Evolutionary conservation across 2,888 invertebrate species (phyloP).

Genomic region (Brachyptera risi): DNA sequence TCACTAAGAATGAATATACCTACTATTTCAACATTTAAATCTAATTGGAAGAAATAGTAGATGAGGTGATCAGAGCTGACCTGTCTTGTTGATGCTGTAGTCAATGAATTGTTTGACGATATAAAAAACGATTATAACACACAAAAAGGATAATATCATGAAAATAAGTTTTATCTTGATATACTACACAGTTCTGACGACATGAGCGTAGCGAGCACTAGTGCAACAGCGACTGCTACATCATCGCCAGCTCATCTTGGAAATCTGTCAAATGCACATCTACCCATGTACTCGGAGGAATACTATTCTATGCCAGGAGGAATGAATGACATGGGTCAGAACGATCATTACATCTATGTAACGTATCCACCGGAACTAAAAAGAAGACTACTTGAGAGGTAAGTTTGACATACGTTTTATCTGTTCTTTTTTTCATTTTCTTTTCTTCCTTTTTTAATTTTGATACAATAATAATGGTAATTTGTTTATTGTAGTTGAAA

Average conservation of each 20-base stretch:
- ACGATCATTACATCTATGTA: slow-evolving; percentile 75
- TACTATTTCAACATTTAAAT: no score
- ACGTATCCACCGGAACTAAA: slow-evolving; percentile 84
- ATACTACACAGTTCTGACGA: slow-evolving; percentile 70
- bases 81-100: no score
- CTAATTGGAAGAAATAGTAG: no score
- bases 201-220: slow-evolving; percentile 62
- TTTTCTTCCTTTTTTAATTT: slow-evolving; percentile 36
- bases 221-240: slow-evolving; percentile 62
- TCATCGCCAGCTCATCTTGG: slow-evolving; percentile 58
- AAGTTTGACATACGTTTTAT: slow-evolving; percentile 45
- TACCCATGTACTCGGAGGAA: slow-evolving; percentile 47
- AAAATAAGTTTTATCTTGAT: not conserved
- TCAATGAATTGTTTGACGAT: no score
- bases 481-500: not conserved
- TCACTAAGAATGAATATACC: no score
- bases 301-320: slow-evolving; percentile 49
- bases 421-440: slow-evolving; percentile 48
- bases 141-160: no score
- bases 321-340: slow-evolving; percentile 43
- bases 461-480: not conserved
- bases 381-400: slow-evolving; percentile 77
- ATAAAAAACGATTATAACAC: no score
- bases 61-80: no score
- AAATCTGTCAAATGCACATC: slow-evolving; percentile 38